phyloP scores from a whole-genome alignment of 1,140 invertebrate species.

The Bombus waltoni region DNA sequence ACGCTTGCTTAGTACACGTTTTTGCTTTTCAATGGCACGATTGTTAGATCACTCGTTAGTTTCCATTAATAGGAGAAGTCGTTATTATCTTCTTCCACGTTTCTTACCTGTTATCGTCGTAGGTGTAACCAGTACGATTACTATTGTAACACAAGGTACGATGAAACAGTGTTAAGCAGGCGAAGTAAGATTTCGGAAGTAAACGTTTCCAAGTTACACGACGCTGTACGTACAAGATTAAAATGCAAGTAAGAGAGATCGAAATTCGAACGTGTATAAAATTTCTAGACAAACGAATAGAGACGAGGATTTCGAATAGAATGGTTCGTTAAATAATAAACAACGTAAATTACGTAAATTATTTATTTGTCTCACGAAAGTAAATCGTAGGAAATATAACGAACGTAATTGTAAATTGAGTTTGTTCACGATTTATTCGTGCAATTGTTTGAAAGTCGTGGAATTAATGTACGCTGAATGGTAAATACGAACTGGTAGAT shows the following conservation, averaged over 20 bases:
- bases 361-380: background rate
- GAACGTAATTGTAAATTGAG: background rate
- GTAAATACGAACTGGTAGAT: background rate
- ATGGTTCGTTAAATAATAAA: background rate
- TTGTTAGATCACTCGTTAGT: background rate
- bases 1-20: background rate
- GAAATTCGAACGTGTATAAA: background rate
- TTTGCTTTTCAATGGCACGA: too few species aligned
- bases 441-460: background rate
- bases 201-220: background rate
- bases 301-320: background rate
- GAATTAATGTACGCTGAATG: background rate
- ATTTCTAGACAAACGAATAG: background rate
- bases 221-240: background rate
- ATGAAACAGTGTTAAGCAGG: background rate
- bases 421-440: background rate
- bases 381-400: background rate
- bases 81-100: too few species aligned
- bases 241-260: background rate
- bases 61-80: too few species aligned
- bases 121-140: background rate
- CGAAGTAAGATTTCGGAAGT: background rate
- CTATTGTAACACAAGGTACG: background rate
- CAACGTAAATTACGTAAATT: background rate
- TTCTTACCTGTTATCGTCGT: background rate